Evolutionary conservation across 2,888 invertebrate species (phyloP).

Genomic region (Hyposoter dolosus): DNA sequence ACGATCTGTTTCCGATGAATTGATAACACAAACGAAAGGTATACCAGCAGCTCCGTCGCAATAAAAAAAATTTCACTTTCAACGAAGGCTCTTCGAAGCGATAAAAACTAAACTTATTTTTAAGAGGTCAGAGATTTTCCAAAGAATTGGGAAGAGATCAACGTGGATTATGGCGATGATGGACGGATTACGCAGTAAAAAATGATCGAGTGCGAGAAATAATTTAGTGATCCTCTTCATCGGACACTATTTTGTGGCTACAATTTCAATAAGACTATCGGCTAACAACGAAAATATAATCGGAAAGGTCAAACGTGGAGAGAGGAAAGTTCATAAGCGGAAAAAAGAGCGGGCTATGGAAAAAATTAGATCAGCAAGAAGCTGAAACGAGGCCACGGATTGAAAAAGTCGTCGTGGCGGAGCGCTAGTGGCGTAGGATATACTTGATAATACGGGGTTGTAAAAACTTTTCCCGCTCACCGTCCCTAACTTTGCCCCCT

Average conservation of each 20-base stretch:
- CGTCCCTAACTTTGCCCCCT: conserved; percentile 37
- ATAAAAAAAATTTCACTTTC: not conserved
- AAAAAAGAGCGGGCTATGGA: conserved; percentile 26
- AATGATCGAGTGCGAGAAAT: not conserved
- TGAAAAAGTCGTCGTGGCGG: conserved; percentile 42
- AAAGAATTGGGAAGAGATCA: not conserved
- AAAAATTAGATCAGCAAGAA: conserved; percentile 13
- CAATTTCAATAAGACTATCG: not conserved
- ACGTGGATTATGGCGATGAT: not conserved
- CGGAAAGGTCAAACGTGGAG: conserved; percentile 19
- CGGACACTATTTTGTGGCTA: not conserved
- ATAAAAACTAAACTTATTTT: not conserved
- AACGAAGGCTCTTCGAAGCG: not conserved
- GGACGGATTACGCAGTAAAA: not conserved
- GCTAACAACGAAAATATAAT: conserved; percentile 1
- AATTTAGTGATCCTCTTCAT: not conserved
- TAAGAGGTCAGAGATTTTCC: not conserved
- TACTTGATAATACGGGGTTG: conserved; percentile 45
- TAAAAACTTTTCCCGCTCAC: conserved; percentile 47
- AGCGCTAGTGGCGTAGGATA: conserved; percentile 49
- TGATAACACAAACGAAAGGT: not conserved
- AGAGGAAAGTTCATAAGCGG: not conserved
- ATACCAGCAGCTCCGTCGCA: not conserved
- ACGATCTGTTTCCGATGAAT: not conserved
- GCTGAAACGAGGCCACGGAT: conserved; percentile 12